Conservation (phyloP, 2,797 vertebrate genomes). For the Gouania willdenowi region DNA sequence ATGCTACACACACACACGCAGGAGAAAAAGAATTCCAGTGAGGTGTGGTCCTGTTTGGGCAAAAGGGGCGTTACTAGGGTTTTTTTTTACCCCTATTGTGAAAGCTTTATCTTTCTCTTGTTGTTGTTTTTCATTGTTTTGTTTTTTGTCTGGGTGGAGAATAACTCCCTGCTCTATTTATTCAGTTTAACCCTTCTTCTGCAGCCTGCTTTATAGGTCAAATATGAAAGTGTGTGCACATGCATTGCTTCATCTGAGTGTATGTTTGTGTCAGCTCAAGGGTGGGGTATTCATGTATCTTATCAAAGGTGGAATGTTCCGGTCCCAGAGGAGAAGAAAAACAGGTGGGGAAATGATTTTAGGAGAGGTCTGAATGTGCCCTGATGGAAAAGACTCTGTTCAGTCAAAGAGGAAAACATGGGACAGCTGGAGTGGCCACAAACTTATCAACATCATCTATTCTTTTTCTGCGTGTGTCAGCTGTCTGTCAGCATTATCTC, state of each 20-base stretch:
- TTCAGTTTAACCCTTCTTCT: slow-evolving; percentile 22
- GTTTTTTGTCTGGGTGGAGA: slow-evolving; percentile 30
- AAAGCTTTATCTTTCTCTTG: slow-evolving; percentile 22
- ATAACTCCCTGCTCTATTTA: slow-evolving; percentile 10
- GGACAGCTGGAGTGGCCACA: slow-evolving; percentile 2
- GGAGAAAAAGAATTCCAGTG: background rate
- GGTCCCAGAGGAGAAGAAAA: slow-evolving; percentile 19
- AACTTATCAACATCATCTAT: slow-evolving; percentile 37
- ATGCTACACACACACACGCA: background rate
- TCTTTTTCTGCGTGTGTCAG: slow-evolving; percentile 49
- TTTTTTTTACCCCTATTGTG: no score
- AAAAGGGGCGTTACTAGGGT: no score
- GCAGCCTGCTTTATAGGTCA: slow-evolving; percentile 30
- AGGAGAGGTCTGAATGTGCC: slow-evolving; percentile 12
- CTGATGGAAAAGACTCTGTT: slow-evolving; percentile 22
- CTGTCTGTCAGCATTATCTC: slow-evolving; percentile 15
- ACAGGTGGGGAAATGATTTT: slow-evolving; percentile 4
- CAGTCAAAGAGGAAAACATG: slow-evolving; percentile 38
- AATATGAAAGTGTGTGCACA: slow-evolving; percentile 2
- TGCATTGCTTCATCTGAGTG: slow-evolving; percentile 3
- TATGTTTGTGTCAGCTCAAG: slow-evolving; percentile 8
- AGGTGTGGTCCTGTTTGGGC: background rate
- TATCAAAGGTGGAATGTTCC: slow-evolving; percentile 45
- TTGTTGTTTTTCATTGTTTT: no score
- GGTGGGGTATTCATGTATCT: slow-evolving; percentile 47